Evolutionary conservation across 2,113 vertebrate genomes (phyloP), one percentile per base, ranked within the genome.

Genomic region (Labeo rohita): DNA sequence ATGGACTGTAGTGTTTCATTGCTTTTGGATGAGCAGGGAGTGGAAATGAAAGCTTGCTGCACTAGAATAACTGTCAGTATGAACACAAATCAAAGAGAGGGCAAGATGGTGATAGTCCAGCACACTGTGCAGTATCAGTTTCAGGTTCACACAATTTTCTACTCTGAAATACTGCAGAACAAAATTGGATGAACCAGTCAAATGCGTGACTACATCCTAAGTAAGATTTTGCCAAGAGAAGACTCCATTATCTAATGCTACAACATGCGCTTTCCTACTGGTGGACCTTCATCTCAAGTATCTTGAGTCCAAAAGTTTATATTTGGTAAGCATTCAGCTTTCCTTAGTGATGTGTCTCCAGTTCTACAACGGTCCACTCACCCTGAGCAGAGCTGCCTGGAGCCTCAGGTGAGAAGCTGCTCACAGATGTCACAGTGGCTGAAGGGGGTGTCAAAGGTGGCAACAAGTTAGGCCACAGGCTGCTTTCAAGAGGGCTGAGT

Each of bases 281-380:
- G n/a, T 80, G 39, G 73, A 75, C 45, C 73, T 75, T 49, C n/a
- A 28, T 28, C 36, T 63, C 15, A 80, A 80, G n/a, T 36, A 23
- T 16, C 52, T 52, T 34, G 8, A 52, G 47, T 68, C 39, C 65
- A 86, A 15, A 34, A 45, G 21, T 80, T 39, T 18, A 79, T 77
- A 70, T 85, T 79, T 43, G 23, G 39, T 11, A 49, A 54, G 15
- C 21, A 10, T 34, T 36, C 2, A 59, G 4, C 21, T 28, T 45
- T 54, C 28, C 49, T 96, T 91, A 98, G 91, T 98, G 97, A 86
- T 97, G 96, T 0, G 97, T 97, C 90, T 98, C 97, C 90, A 98
- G 93, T 90, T 98, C 97, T 63, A 98, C 97, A 52, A 97, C 97
- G 0, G 96, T 98, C 97, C 97, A 98, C 89, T 98, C 97, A 0